Evolutionary conservation across 1,140 invertebrate genomes (phyloP).

Genomic region (Liolophura sinensis): DNA sequence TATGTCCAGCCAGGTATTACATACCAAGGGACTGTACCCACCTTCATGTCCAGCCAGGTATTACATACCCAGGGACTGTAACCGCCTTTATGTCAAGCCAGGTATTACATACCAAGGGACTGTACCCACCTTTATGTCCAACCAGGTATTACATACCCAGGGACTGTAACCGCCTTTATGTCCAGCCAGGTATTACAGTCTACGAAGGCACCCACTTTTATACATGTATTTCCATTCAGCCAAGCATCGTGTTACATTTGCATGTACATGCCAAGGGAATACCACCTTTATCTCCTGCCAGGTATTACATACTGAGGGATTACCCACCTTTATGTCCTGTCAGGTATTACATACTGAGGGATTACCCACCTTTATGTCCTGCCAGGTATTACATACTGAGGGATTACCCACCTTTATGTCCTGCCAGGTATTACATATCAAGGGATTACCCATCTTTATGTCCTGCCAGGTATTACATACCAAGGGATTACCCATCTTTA

Average conservation of each 20-base stretch:
- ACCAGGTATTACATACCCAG: background rate
- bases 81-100: background rate
- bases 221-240: too few species aligned
- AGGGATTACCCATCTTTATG: too few species aligned
- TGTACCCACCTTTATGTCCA: background rate
- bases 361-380: background rate
- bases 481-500: too few species aligned
- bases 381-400: background rate
- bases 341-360: background rate
- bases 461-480: too few species aligned
- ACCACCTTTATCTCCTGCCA: background rate
- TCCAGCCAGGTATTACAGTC: background rate
- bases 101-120: background rate
- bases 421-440: constrained; percentile 5
- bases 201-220: constrained; percentile 64
- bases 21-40: background rate
- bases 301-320: background rate
- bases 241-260: too few species aligned
- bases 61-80: background rate
- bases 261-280: too few species aligned
- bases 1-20: too few species aligned
- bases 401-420: constrained; percentile 42
- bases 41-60: background rate
- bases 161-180: too few species aligned
- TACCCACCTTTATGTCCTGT: constrained; percentile 74